These are phyloP conservation scores for Eupeodes luniger DNA, from an alignment of 2,888 invertebrate species.

Conservation along the genomic window DNA sequence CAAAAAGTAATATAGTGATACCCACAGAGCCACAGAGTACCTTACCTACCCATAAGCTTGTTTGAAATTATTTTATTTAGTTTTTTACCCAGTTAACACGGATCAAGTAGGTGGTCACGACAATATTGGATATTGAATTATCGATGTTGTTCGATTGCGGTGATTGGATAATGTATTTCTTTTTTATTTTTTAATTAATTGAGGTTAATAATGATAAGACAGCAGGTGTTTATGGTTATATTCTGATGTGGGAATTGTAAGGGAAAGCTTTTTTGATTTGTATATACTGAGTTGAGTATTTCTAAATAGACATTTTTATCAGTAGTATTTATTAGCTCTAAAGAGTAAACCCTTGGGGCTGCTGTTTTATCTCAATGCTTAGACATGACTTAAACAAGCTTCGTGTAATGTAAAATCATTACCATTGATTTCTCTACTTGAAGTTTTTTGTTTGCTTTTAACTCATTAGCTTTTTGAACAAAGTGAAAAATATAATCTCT, in stretches of 20 bases:
- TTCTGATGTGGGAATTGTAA: not conserved
- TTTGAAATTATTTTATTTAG: slow-evolving; percentile 26
- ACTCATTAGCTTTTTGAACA: too few species aligned
- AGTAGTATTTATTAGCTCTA: too few species aligned
- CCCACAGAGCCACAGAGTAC: slow-evolving; percentile 42
- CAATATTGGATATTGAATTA: slow-evolving; percentile 74
- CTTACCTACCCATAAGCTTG: slow-evolving; percentile 11
- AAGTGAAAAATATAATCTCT: too few species aligned
- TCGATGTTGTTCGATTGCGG: slow-evolving; percentile 50
- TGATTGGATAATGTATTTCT: slow-evolving; percentile 59
- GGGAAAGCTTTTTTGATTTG: not conserved
- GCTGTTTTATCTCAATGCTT: not conserved
- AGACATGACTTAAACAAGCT: too few species aligned
- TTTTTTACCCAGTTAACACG: slow-evolving; percentile 30
- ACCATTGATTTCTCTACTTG: too few species aligned
- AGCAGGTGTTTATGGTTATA: slow-evolving; percentile 33
- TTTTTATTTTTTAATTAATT: slow-evolving; percentile 36
- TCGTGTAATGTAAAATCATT: too few species aligned
- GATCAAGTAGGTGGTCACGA: slow-evolving; percentile 75
- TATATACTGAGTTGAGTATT: not conserved
- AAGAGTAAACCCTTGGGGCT: not conserved
- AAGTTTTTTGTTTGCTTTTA: too few species aligned
- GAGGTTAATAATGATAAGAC: slow-evolving; percentile 43
- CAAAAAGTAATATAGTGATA: not conserved
- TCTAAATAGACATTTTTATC: not conserved